These are phyloP conservation scores for Margaritifera margaritifera DNA, from an alignment of 2,888 invertebrate genomes.

Conservation along the genomic window DNA sequence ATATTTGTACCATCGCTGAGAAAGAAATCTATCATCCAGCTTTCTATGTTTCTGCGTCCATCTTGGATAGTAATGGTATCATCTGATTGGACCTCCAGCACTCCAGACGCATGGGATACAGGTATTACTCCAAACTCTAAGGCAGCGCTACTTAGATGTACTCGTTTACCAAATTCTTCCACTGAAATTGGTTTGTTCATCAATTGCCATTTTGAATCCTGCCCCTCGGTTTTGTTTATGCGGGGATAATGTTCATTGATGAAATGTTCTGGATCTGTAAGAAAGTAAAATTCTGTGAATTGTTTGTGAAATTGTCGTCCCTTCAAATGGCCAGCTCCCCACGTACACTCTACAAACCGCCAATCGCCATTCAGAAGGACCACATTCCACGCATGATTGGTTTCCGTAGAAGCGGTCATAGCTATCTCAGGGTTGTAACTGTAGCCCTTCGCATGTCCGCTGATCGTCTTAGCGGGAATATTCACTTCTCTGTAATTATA, in stretches of 20 bases:
- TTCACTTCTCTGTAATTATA: constrained; percentile 14
- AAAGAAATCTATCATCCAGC: too few relatives aligned
- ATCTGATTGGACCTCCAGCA: constrained; percentile 5
- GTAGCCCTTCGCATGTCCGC: constrained; percentile 24
- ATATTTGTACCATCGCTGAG: too few relatives aligned
- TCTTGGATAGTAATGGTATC: constrained; percentile 5
- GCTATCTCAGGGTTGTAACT: constrained; percentile 16
- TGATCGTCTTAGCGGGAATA: constrained; percentile 19
- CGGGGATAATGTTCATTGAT: constrained; percentile 35
- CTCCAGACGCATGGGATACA: constrained; percentile 10
- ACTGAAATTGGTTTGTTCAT: constrained; percentile 26
- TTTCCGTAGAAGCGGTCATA: constrained; percentile 9
- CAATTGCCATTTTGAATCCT: constrained; percentile 32
- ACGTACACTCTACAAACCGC: constrained; percentile 29
- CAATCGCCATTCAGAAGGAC: constrained; percentile 18
- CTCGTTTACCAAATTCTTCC: constrained; percentile 15
- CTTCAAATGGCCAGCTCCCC: constrained; percentile 23
- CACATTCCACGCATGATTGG: constrained; percentile 34
- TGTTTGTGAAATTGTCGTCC: constrained; percentile 12
- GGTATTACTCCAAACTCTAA: constrained; percentile 7
- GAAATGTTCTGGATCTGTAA: constrained; percentile 44
- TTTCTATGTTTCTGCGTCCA: neutral
- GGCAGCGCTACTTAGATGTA: constrained; percentile 8
- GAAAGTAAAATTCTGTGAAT: constrained; percentile 41
- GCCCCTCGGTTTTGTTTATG: constrained; percentile 13